A percentile compares a stretch with the other conserved stretches of the same genome.
phyloP scores from a whole-genome alignment of 2,797 vertebrate genomes.

The Protosalanx chinensis region DNA sequence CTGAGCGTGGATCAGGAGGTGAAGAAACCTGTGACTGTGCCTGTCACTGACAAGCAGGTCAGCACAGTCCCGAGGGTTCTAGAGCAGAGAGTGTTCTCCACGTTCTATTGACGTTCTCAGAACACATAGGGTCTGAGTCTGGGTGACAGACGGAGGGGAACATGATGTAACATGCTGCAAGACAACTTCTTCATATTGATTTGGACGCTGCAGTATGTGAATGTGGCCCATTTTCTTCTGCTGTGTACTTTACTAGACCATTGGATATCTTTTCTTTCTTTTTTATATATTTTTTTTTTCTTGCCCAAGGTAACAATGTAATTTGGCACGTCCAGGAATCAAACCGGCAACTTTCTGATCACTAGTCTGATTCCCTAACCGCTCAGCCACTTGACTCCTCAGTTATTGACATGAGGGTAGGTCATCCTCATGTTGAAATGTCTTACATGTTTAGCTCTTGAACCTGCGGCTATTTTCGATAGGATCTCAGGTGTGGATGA shows the following conservation, averaged over 20 bases:
- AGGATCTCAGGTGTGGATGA: no score
- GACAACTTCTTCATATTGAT: slow-evolving; percentile 3
- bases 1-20: not conserved
- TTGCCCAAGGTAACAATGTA: no score
- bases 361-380: no score
- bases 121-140: not conserved
- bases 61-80: not conserved
- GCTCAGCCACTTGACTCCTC: no score
- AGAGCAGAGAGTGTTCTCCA: not conserved
- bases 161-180: not conserved
- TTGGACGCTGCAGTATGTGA: not conserved
- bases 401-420: not conserved
- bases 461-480: no score
- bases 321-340: no score
- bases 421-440: no score
- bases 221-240: not conserved
- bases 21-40: slow-evolving; percentile 15
- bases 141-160: not conserved
- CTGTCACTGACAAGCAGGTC: not conserved
- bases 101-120: not conserved
- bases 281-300: no score
- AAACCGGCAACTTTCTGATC: no score
- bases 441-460: no score
- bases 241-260: slow-evolving; percentile 13
- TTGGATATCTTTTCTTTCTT: slow-evolving; percentile 11